Conservation (phyloP, 2,888 invertebrate species). For the Dicycla oo region DNA sequence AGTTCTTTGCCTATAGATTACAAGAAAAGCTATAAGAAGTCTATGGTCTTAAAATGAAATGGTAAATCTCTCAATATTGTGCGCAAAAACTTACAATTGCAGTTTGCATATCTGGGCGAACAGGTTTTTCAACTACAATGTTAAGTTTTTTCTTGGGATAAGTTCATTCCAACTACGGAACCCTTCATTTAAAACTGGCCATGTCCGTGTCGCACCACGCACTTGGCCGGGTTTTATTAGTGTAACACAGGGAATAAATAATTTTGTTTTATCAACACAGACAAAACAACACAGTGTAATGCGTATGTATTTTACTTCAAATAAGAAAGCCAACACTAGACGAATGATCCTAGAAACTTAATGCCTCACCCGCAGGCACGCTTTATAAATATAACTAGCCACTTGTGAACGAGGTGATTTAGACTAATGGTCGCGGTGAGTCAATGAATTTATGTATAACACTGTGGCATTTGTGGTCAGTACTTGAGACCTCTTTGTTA, state of each 20-base stretch:
- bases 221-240: no score
- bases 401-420: conserved; percentile 32
- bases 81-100: no score
- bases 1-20: no score
- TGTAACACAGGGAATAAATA: background rate
- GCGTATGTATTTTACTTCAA: background rate
- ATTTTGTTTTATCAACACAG: background rate
- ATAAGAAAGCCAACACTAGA: conserved; percentile 18
- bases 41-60: no score
- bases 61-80: no score
- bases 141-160: no score
- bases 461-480: conserved; percentile 35
- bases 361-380: conserved; percentile 5
- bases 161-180: no score
- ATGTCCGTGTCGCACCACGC: no score
- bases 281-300: background rate
- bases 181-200: no score
- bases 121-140: no score
- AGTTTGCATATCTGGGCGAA: no score
- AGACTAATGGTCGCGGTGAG: conserved; percentile 39
- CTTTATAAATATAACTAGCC: conserved; percentile 25
- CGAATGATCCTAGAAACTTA: conserved; percentile 42
- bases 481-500: background rate
- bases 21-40: no score
- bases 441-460: conserved; percentile 50